phyloP scores from a whole-genome alignment of 2,797 vertebrate species.

The Sarcoramphus papa region DNA sequence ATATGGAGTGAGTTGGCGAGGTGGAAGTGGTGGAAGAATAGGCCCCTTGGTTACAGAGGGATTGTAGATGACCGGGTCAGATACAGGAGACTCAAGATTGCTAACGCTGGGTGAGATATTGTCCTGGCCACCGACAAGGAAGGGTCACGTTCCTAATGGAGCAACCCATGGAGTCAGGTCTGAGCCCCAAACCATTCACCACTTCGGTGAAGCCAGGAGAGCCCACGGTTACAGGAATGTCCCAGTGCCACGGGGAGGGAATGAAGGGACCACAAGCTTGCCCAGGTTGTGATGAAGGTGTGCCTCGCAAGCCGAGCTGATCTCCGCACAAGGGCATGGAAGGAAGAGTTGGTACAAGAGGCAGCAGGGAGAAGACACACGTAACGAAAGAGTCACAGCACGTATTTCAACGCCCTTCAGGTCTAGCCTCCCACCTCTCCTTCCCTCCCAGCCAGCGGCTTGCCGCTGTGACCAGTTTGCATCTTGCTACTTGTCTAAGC shows the following conservation, averaged over 20 bases:
- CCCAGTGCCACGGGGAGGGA: not conserved
- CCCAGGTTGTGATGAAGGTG: not conserved
- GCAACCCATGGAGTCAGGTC: not conserved
- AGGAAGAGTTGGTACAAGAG: not conserved
- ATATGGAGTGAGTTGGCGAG: not conserved
- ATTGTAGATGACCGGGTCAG: not conserved
- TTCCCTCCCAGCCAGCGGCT: not conserved
- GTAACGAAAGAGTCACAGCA: not conserved
- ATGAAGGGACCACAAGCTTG: not conserved
- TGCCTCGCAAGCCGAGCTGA: not conserved
- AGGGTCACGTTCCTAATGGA: not conserved
- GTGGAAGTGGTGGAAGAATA: not conserved
- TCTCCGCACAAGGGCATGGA: not conserved
- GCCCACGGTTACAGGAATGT: not conserved
- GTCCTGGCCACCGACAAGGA: not conserved
- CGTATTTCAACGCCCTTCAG: not conserved
- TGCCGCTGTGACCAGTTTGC: not conserved
- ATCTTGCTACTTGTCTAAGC: not conserved
- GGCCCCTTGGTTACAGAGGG: not conserved
- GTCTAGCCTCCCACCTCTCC: not conserved
- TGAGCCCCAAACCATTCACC: not conserved
- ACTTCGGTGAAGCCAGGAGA: not conserved
- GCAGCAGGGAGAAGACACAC: not conserved
- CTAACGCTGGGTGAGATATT: not conserved
- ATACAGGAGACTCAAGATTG: not conserved